phyloP scores from a whole-genome alignment of 2,888 invertebrate genomes.

The Gari tellinella region DNA sequence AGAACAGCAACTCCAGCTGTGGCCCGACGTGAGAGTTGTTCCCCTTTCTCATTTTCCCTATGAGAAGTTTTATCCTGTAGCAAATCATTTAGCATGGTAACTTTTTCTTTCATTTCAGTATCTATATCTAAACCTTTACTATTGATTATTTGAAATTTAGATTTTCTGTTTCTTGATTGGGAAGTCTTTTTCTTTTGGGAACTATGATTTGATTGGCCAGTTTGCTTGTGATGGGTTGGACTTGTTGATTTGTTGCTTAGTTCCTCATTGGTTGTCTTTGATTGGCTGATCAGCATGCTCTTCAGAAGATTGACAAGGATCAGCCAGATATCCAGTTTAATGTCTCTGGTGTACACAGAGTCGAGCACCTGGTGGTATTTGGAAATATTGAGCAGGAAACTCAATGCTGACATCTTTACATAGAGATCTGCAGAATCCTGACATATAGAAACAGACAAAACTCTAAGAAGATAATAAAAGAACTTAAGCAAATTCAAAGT shows the following conservation, averaged over 20 bases:
- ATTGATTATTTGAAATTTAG: too few species aligned
- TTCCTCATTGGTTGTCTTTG: background rate
- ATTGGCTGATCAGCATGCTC: slow-evolving; percentile 15
- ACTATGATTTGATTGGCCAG: background rate
- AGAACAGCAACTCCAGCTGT: too few species aligned
- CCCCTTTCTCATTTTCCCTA: background rate
- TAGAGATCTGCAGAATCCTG: slow-evolving; percentile 22
- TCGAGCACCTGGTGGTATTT: slow-evolving; percentile 28
- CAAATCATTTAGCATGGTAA: too few species aligned
- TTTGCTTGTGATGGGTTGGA: background rate
- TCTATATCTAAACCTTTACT: too few species aligned
- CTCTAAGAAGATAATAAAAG: too few species aligned
- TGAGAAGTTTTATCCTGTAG: too few species aligned
- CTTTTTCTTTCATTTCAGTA: too few species aligned
- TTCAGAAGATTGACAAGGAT: slow-evolving; percentile 25
- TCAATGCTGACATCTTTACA: slow-evolving; percentile 38
- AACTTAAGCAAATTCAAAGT: too few species aligned
- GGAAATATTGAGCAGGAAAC: slow-evolving; percentile 36
- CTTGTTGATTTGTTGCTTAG: slow-evolving; percentile 2
- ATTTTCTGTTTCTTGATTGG: too few species aligned
- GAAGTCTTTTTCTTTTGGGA: too few species aligned
- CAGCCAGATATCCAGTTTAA: slow-evolving; percentile 43
- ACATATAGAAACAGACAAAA: too few species aligned
- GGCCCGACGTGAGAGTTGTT: background rate
- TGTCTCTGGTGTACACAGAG: slow-evolving; percentile 10